Evolutionary conservation across 1,140 invertebrate species (phyloP), one percentile per base, ranked within the genome.

Genomic region (Rhagoletis zephyria): DNA sequence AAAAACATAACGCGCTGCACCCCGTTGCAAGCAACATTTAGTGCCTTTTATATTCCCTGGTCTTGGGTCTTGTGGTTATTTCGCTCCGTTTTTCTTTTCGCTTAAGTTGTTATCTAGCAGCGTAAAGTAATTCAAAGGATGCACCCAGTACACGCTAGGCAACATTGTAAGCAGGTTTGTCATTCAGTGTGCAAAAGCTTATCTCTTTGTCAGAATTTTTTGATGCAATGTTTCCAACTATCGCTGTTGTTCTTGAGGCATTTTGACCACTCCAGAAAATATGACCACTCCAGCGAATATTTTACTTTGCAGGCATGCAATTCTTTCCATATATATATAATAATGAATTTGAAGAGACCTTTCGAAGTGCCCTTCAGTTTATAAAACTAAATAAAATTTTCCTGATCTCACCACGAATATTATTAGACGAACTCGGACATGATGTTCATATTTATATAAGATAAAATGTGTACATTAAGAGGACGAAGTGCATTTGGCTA

Each of bases 51-150:
- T 74, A n/a, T 4, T 74, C 16, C 12, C 67, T 45, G 42, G 42
- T 74, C 40, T 74, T 74, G 67, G 42, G 42, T 74, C 40, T 74
- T 74, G 67, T 74, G 42, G 67, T 74, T 42, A 74, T 74, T 45
- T 42, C 42, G 67, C 42, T 74, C 67, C 12, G 12, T 74, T 74
- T 74, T 16, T 16, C 45, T 74, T 4, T 74, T 0, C 19, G 16
- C 9, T n/a, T 14, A 3, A 16, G 10, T 42, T 16, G 42, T 74
- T 74, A 74, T 45, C 42, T 74, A 48, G 67, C 42, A 48, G 67
- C 14, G 67, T 42, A n/a, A 14, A 48, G 45, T 42, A 16, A 45
- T 74, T 74, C 14, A 42, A 40, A 74, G 67, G 40, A 74, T 74
- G 67, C 67, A 42, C 67, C 42, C 12, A 14, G 4, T 42, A 74